These are phyloP conservation scores for Acarapis woodi DNA, from an alignment of 1,140 invertebrate species.

Conservation along the genomic window DNA sequence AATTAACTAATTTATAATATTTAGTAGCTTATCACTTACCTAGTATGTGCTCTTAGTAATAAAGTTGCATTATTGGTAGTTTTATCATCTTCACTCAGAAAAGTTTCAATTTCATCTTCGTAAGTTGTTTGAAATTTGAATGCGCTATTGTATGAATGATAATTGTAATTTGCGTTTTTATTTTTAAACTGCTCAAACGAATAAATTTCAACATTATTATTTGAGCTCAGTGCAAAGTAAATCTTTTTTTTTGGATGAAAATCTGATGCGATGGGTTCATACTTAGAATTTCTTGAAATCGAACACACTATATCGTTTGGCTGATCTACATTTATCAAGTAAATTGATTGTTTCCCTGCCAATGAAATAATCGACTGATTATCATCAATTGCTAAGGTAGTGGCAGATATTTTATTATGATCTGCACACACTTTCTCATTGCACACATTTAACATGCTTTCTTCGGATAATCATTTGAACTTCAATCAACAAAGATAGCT, in stretches of 20 bases:
- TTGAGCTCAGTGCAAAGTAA: constrained; percentile 49
- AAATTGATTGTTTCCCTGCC: constrained; percentile 39
- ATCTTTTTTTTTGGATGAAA: constrained; percentile 63
- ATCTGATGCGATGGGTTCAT: constrained; percentile 64
- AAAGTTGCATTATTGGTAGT: constrained; percentile 34
- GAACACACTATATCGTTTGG: constrained; percentile 39
- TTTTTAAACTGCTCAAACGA: constrained; percentile 1
- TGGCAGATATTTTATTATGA: not conserved
- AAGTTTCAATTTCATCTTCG: constrained; percentile 6
- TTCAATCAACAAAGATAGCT: too few relatives aligned
- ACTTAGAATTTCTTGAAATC: constrained; percentile 61
- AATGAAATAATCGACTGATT: constrained; percentile 8
- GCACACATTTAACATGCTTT: too few relatives aligned
- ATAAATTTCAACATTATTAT: constrained; percentile 7
- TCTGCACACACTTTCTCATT: not conserved
- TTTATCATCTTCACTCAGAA: constrained; percentile 36
- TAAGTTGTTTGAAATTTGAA: constrained; percentile 4
- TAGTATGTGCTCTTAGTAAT: constrained; percentile 26
- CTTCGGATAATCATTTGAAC: too few relatives aligned
- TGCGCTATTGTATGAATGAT: constrained; percentile 6
- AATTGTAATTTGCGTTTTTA: constrained; percentile 2
- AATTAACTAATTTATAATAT: too few relatives aligned
- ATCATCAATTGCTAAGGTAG: not conserved
- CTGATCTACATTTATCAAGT: constrained; percentile 42
- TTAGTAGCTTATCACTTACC: too few relatives aligned